phyloP scores from a whole-genome alignment of 1,140 invertebrate species.

The Campoletis sonorensis region DNA sequence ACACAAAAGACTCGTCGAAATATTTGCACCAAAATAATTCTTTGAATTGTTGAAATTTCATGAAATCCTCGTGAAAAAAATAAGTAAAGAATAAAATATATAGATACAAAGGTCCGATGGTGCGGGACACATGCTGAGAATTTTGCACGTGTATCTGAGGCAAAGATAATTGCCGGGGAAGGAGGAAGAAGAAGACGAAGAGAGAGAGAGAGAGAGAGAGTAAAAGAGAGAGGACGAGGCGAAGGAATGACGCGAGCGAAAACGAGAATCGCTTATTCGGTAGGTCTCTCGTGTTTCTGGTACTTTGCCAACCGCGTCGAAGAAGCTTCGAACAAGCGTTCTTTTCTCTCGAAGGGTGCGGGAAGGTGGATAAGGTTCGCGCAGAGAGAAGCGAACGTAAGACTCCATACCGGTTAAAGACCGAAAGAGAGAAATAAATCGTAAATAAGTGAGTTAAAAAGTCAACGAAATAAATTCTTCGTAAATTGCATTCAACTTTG shows the following conservation, averaged over 20 bases:
- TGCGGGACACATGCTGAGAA: not conserved
- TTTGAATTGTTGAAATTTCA: not conserved
- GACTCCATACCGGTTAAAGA: not conserved
- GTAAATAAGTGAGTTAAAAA: not conserved
- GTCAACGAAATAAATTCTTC: not conserved
- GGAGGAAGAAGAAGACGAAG: not conserved
- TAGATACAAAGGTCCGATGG: not conserved
- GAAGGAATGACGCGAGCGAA: not conserved
- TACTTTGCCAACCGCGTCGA: constrained; percentile 14
- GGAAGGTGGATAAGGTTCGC: not conserved
- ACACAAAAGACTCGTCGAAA: not conserved
- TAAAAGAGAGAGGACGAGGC: not conserved
- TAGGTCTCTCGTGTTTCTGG: constrained; percentile 16
- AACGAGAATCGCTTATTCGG: constrained; percentile 18
- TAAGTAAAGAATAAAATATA: not conserved
- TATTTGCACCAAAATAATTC: not conserved
- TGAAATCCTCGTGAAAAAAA: not conserved
- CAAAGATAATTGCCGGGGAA: not conserved
- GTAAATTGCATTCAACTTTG: not conserved
- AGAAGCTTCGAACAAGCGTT: not conserved
- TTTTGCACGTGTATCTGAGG: not conserved
- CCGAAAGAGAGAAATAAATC: not conserved
- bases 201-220: not conserved
- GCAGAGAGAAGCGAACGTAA: not conserved
- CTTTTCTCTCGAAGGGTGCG: not conserved